Base-by-base conservation (phyloP, 2,113 vertebrate species). In the Centropus bengalensis region DNA sequence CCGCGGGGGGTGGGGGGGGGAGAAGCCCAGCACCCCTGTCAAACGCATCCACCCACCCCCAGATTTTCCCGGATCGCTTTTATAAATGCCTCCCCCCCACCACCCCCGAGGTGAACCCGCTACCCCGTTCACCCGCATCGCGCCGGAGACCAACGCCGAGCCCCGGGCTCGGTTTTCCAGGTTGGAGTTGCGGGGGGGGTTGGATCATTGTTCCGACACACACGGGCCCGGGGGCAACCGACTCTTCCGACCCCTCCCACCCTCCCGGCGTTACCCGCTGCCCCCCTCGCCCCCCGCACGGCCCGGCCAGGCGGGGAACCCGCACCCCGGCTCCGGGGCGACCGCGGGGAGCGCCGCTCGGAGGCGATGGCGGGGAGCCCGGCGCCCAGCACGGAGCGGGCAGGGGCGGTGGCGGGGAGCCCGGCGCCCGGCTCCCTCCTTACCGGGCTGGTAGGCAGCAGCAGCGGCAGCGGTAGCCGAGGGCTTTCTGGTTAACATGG, bases 401-500 rank as follows among this genome's bases (percentile, higher is more conserved):
- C 44, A 32, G 58, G 2, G 86, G 60, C 69, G 73, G 73, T n/a
- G 66, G 69, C 69, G 70, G 95, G 73, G n/a, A n/a, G n/a, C n/a
- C n/a, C n/a, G n/a, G n/a, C 49, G 75, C 89, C 63, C 78, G n/a
- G n/a, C n/a, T 32, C 86, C 47, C 18, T 91, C 76, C 99, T 99
- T 98, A 99, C 99, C 99, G 96, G 98, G 98, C 86, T 98, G 98
- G 96, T 98, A 98, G 97, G 86, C 91, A 82, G 95, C 71, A 55
- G 90, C 92, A 89, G 96, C 97, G 62, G 97, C 97, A 91, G 97
- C 97, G 85, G 90, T 82, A 56, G 94, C 93, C 97, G 98, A 98
- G 98, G 99, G 98, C 97, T 99, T 99, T 98, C 99, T 99, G 98
- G 98, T 98, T 98, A 99, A 99, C 99, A 99, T 99, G 99, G 99